Base-by-base conservation (phyloP, 2,888 invertebrate genomes). In the Platerodrilus igneus region DNA sequence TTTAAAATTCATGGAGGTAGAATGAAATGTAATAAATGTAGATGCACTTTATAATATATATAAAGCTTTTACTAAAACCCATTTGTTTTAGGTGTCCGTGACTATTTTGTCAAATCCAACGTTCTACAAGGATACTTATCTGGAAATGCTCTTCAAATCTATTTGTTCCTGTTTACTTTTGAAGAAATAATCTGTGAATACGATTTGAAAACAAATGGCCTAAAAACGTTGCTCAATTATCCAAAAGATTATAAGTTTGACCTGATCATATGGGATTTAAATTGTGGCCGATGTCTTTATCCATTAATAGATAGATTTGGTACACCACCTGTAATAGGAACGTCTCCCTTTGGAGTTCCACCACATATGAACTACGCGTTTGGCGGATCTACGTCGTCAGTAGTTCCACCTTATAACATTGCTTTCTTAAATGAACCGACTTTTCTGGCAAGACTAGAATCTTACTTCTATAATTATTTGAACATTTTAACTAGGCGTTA, bases 371-470 rank as follows among this genome's bases (percentile, higher is more conserved):
- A 28, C 0, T 26, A 47, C 13, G 32, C 41, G 7, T 44, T 52
- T 26, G 53, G 52, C 1, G 41, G 37, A 30, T 41, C 44, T 4
- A 31, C 52, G n/a, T 45, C 46, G 27, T 40, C 53, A 1, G 57
- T 59, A 37, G 25, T 59, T n/a, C 60, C 59, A 1, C 51, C 42
- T 29, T 40, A 49, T n/a, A 15, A 35, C 11, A 30, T 52, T 17
- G 45, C 45, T 2, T 51, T 48, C 14, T 41, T 40, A 4, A 45
- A 49, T 27, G 32, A 50, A 9, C 55, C 56, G 55, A 52, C 16
- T 16, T 55, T 58, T 9, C 27, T 30, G 10, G 44, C 59, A 22
- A 36, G 60, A 16, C 14, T 57, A 5, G 19, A 43, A 7, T 59
- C 57, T 41, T 51, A 43, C 19, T 14, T 53, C 9, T 47, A 36